A percentile compares a stretch with the other conserved stretches of the same genome.
phyloP scores from a whole-genome alignment of 1,140 invertebrate species.

The Tetranychus urticae region DNA sequence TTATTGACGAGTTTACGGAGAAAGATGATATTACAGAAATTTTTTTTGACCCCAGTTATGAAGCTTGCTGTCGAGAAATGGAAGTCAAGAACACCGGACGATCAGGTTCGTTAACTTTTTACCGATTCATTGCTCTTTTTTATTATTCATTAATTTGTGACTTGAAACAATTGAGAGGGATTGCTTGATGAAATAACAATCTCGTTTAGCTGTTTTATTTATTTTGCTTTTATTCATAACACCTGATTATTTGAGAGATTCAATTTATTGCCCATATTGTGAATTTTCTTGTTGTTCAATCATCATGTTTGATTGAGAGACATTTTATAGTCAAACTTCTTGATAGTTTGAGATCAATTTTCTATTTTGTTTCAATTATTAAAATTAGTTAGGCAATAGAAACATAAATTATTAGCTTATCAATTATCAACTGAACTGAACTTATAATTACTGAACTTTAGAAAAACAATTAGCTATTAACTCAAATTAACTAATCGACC shows the following conservation, averaged over 20 bases:
- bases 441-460: too few relatives aligned
- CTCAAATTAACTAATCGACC: too few relatives aligned
- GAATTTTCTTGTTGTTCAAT: neutral
- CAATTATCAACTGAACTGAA: too few relatives aligned
- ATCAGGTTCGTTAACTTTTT: neutral
- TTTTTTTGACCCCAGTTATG: neutral
- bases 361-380: too few relatives aligned
- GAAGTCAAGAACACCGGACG: neutral
- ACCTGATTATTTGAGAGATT: neutral
- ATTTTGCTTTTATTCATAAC: neutral
- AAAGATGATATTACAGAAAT: constrained; percentile 1
- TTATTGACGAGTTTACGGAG: constrained; percentile 17
- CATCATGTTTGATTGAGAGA: neutral
- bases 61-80: neutral
- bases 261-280: neutral
- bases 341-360: too few relatives aligned
- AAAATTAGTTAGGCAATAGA: too few relatives aligned
- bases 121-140: neutral
- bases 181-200: too few relatives aligned
- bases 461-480: too few relatives aligned
- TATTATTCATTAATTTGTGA: neutral
- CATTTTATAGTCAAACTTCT: too few relatives aligned
- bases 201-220: neutral
- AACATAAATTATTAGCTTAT: too few relatives aligned
- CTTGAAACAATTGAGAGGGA: neutral